A percentile compares a stretch with the other conserved stretches of the same genome.
phyloP scores from a whole-genome alignment of 1,140 invertebrate species.

The Octopus bimaculoides region DNA sequence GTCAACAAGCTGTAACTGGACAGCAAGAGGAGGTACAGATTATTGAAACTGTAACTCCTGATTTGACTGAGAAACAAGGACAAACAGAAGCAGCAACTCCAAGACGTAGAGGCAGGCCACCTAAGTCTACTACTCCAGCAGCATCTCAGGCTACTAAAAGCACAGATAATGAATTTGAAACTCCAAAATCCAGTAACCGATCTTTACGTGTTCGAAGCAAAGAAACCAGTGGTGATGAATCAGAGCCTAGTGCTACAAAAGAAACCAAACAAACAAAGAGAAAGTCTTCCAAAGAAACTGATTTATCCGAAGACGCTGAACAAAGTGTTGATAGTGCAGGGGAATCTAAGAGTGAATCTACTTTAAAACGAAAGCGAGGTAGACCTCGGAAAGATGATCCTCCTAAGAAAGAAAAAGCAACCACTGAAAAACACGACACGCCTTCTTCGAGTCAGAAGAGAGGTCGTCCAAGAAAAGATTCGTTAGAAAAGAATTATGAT shows the following conservation, averaged over 20 bases:
- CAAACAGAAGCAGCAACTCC: constrained; percentile 16
- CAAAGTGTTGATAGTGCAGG: not conserved
- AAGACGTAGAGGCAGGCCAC: constrained; percentile 18
- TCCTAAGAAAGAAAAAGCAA: not conserved
- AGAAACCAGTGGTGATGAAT: constrained; percentile 1
- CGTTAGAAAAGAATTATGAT: not conserved
- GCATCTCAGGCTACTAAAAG: not conserved
- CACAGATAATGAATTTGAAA: not conserved
- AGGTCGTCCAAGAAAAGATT: not conserved
- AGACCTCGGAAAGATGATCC: not conserved
- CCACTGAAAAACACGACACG: not conserved
- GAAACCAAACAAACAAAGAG: constrained; percentile 11
- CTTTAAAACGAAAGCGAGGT: not conserved
- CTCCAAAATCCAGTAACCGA: not conserved
- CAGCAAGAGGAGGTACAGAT: constrained; percentile 13
- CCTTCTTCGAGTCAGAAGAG: not conserved
- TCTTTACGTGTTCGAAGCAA: constrained; percentile 1
- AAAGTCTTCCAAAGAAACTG: constrained; percentile 14
- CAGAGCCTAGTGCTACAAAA: constrained; percentile 11
- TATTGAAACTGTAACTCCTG: constrained; percentile 25
- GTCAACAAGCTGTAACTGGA: constrained; percentile 17
- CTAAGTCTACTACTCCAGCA: constrained; percentile 5
- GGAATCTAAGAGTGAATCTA: not conserved
- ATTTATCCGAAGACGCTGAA: not conserved
- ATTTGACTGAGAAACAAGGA: constrained; percentile 20